phyloP scores from a whole-genome alignment of 2,888 invertebrate genomes.

The Coelinius sp. region DNA sequence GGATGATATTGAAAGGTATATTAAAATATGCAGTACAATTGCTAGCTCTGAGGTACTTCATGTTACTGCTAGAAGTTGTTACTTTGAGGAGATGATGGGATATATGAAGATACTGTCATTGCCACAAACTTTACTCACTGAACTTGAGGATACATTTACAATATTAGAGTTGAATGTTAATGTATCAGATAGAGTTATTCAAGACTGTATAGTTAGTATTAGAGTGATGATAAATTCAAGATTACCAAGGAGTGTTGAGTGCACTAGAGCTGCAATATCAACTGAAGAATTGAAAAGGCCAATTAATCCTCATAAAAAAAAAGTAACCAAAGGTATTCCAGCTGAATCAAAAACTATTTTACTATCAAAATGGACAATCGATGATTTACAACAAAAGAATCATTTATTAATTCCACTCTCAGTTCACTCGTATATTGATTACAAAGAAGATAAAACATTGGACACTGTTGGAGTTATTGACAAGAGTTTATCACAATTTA shows the following conservation, averaged over 20 bases:
- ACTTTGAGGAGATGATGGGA: conserved; percentile 87
- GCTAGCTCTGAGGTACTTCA: conserved; percentile 84
- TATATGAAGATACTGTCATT: conserved; percentile 74
- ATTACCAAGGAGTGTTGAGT: conserved; percentile 78
- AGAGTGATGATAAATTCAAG: conserved; percentile 74
- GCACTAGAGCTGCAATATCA: conserved; percentile 77
- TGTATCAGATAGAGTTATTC: conserved; percentile 74
- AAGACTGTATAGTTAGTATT: conserved; percentile 74
- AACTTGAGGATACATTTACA: conserved; percentile 75
- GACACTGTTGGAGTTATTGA: conserved; percentile 83
- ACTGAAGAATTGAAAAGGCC: conserved; percentile 74
- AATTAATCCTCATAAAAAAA: conserved; percentile 68
- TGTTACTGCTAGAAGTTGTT: conserved; percentile 81
- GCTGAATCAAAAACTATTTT: neutral
- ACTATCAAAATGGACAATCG: conserved; percentile 72
- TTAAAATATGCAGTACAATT: conserved; percentile 84
- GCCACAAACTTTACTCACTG: conserved; percentile 72
- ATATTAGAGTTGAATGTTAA: conserved; percentile 73
- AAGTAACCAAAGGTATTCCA: conserved; percentile 70
- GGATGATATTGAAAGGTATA: conserved; percentile 82
- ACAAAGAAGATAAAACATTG: conserved; percentile 86
- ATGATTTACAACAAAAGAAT: conserved; percentile 77
- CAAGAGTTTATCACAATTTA: conserved; percentile 76
- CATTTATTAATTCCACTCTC: conserved; percentile 75
- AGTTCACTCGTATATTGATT: conserved; percentile 81